These are phyloP conservation scores for Axis porcinus DNA, from an alignment of 2,113 vertebrate species.

Conservation along the genomic window DNA sequence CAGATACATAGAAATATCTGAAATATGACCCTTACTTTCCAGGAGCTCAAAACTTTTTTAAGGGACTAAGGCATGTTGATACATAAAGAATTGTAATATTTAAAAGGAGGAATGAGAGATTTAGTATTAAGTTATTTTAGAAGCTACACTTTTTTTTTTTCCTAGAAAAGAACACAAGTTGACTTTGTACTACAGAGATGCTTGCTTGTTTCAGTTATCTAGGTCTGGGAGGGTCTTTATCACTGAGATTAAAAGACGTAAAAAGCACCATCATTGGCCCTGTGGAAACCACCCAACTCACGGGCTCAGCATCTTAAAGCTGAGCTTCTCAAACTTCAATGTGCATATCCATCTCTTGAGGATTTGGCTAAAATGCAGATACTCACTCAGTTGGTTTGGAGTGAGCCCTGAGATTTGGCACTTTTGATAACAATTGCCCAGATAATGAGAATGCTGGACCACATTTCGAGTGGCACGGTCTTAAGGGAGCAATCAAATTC, in stretches of 20 bases:
- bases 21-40: neutral
- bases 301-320: accelerated
- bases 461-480: neutral
- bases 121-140: neutral
- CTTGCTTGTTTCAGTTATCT: neutral
- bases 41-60: neutral
- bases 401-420: neutral
- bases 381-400: neutral
- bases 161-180: neutral
- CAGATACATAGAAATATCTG: neutral
- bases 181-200: neutral
- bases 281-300: neutral
- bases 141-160: neutral
- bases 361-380: neutral
- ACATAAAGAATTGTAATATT: neutral
- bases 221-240: neutral
- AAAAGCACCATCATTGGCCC: neutral
- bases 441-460: neutral
- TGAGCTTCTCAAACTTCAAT: neutral
- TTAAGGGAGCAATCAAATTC: neutral
- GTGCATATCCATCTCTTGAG: neutral
- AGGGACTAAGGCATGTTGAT: neutral
- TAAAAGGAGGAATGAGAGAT: neutral
- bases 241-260: neutral
- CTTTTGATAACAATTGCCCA: neutral